Percentiles rank a stretch among this genome's conserved stretches.
These are phyloP conservation scores for Pheosia tremula DNA, from an alignment of 2,888 invertebrate genomes.

Conservation along the genomic window DNA sequence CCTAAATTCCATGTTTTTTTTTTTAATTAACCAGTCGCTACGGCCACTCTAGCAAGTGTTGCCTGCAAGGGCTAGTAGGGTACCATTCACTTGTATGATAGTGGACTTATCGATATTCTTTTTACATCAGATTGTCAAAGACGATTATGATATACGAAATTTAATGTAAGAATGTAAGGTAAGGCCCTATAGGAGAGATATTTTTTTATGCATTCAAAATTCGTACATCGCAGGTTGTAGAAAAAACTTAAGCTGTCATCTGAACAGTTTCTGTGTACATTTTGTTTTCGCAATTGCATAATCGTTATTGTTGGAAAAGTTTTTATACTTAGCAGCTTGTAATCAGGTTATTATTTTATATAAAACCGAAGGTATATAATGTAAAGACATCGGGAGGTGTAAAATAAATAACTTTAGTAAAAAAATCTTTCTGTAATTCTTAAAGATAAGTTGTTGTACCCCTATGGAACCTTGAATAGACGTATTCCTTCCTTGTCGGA, in stretches of 20 bases:
- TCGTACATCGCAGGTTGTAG: conserved; percentile 69
- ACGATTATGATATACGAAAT: conserved; percentile 80
- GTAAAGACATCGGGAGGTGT: conserved; percentile 75
- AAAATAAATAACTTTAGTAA: conserved; percentile 77
- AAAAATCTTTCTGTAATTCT: conserved; percentile 58
- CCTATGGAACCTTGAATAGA: conserved; percentile 48
- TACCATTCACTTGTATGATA: conserved; percentile 60
- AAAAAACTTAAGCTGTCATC: conserved; percentile 60
- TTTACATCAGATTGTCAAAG: conserved; percentile 80
- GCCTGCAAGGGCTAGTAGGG: conserved; percentile 55
- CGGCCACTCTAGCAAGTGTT: conserved; percentile 63
- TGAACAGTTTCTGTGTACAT: conserved; percentile 52
- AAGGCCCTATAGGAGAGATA: conserved; percentile 82
- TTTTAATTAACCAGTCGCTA: conserved; percentile 32
- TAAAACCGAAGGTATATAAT: conserved; percentile 68
- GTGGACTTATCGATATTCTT: conserved; percentile 63
- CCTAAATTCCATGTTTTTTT: conserved; percentile 49
- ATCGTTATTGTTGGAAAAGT: conserved; percentile 78
- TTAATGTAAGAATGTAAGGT: conserved; percentile 82
- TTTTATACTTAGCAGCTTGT: conserved; percentile 80
- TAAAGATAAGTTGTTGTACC: conserved; percentile 47
- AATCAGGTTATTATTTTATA: conserved; percentile 74
- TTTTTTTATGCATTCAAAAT: conserved; percentile 83
- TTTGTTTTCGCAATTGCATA: conserved; percentile 74
- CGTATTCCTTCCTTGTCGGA: conserved; percentile 48